These are phyloP conservation scores for Dicerorhinus sumatrensis DNA, from an alignment of 2,113 vertebrate genomes.

Conservation along the genomic window DNA sequence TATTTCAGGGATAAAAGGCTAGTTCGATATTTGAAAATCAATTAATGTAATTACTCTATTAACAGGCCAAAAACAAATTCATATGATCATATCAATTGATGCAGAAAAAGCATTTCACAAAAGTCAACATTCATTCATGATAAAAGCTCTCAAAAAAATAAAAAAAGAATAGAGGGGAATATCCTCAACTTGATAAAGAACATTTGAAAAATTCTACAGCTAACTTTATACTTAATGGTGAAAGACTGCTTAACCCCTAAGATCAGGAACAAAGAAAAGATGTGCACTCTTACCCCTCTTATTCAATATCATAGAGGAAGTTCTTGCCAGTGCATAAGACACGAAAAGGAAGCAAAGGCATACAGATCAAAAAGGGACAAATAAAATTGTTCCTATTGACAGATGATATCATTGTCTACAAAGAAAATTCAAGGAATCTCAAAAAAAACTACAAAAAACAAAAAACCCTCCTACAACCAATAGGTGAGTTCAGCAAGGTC, in stretches of 20 bases:
- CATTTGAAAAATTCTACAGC: not conserved
- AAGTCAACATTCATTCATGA: not conserved
- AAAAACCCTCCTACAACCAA: not conserved
- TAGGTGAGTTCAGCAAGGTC: not conserved
- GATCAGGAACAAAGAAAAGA: not conserved
- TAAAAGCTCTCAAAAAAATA: not conserved
- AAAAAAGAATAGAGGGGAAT: not conserved
- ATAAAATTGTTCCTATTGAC: not conserved
- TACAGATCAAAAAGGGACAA: not conserved
- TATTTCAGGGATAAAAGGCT: not conserved
- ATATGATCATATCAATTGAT: not conserved
- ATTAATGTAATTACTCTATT: not conserved
- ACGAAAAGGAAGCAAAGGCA: not conserved
- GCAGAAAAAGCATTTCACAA: not conserved
- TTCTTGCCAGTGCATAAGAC: not conserved
- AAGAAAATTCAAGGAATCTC: not conserved
- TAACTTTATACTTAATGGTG: not conserved
- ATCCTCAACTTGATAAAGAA: not conserved
- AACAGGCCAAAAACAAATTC: not conserved
- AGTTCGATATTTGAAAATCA: not conserved
- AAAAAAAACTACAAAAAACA: not conserved
- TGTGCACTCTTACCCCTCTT: not conserved
- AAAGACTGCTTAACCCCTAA: not conserved
- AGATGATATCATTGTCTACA: not conserved
- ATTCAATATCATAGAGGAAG: not conserved